phyloP scores from a whole-genome alignment of 2,797 vertebrate genomes.

The Epinephelus awoara region DNA sequence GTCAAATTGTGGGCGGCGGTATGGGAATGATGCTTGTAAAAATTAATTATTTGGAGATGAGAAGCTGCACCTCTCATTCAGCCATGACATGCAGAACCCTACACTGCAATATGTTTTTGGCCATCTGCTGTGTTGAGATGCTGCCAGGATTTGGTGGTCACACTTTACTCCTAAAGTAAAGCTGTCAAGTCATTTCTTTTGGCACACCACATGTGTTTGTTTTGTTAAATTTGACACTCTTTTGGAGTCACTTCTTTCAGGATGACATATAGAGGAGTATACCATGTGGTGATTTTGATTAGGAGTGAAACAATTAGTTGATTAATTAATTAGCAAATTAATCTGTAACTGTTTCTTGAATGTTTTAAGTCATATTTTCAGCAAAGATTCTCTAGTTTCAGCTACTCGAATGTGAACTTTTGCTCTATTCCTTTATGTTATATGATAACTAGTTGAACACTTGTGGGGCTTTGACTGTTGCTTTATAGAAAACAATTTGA shows the following conservation, averaged over 20 bases:
- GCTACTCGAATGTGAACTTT: neutral
- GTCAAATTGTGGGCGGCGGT: neutral
- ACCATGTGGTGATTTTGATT: neutral
- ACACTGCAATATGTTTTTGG: neutral
- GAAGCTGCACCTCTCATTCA: conserved; percentile 8
- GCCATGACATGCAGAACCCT: conserved; percentile 3
- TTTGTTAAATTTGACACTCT: neutral
- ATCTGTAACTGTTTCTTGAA: neutral
- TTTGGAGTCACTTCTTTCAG: neutral
- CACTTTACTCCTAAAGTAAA: conserved; percentile 19
- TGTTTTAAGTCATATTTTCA: too few species aligned
- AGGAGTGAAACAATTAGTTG: too few species aligned
- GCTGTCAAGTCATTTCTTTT: conserved; percentile 11
- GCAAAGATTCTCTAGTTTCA: neutral
- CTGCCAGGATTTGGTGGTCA: conserved; percentile 19
- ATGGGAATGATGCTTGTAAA: conserved; percentile 5
- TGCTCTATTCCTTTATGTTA: neutral
- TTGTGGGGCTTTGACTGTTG: neutral
- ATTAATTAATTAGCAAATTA: neutral
- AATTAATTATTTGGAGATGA: neutral
- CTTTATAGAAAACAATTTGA: neutral
- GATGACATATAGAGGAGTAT: neutral
- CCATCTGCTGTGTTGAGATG: conserved; percentile 21
- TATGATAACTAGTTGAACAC: neutral
- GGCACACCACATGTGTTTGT: neutral